Conservation (phyloP, 2,797 vertebrate genomes). For the Sarcoramphus papa region DNA sequence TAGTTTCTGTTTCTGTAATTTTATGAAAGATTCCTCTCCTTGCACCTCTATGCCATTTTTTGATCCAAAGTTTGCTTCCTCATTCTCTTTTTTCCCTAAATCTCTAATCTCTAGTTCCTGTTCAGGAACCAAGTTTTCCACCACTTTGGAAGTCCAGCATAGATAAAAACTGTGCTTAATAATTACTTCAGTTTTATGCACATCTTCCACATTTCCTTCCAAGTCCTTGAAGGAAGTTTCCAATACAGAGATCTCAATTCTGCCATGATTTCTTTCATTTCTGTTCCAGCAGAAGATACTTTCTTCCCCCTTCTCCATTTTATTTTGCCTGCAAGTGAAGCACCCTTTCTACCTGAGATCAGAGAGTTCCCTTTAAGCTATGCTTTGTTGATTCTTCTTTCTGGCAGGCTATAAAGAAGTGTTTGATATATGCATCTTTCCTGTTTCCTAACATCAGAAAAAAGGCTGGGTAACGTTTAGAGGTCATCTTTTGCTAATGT, state of each 20-base stretch:
- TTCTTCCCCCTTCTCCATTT: background rate
- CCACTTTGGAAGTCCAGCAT: background rate
- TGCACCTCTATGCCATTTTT: background rate
- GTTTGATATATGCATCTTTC: background rate
- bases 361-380: constrained; percentile 30
- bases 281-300: constrained; percentile 1
- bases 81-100: background rate
- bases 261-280: constrained; percentile 16
- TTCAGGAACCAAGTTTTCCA: background rate
- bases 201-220: background rate
- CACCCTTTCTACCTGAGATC: constrained; percentile 24
- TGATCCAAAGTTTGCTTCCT: background rate
- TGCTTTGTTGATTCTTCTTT: background rate
- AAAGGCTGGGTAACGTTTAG: background rate
- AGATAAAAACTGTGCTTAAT: background rate
- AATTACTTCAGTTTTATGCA: background rate
- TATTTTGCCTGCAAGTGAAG: constrained; percentile 12
- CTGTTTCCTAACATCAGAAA: background rate
- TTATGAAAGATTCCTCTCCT: background rate
- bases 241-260: background rate
- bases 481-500: background rate
- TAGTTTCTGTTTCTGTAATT: background rate
- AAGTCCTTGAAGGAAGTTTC: constrained; percentile 34
- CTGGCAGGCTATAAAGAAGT: constrained; percentile 6
- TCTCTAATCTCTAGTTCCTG: background rate